Evolutionary conservation across 2,797 vertebrate species (phyloP).

Genomic region (Sus cebifrons): DNA sequence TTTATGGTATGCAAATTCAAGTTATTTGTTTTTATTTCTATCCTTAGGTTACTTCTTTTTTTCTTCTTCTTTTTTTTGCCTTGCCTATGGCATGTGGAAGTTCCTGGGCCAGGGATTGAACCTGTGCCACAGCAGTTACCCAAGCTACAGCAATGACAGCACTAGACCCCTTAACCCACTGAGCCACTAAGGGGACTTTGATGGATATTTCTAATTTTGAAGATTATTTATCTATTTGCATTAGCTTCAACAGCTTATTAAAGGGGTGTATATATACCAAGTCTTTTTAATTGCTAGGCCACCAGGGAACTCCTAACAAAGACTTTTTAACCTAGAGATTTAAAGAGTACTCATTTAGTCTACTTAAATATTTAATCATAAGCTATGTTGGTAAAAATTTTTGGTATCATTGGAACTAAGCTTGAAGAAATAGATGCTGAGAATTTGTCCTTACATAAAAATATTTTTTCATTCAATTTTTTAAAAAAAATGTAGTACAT

Average conservation of each 20-base stretch:
- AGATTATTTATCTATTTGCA: slow-evolving; percentile 37
- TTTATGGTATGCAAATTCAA: slow-evolving; percentile 11
- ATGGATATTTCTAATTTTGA: background rate
- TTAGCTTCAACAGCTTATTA: background rate
- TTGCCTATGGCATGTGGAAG: too few species aligned
- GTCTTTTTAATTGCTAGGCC: too few species aligned
- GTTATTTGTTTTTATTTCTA: background rate
- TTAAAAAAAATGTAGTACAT: background rate
- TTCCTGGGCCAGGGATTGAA: too few species aligned
- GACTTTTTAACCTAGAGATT: slow-evolving; percentile 30
- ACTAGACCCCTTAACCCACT: too few species aligned
- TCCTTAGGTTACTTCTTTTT: background rate
- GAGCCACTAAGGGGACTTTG: too few species aligned
- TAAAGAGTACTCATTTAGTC: slow-evolving; percentile 36
- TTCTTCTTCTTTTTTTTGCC: background rate
- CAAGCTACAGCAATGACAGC: too few species aligned
- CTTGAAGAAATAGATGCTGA: slow-evolving; percentile 23
- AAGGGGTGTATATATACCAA: background rate
- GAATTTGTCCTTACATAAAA: slow-evolving; percentile 51
- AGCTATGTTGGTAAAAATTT: slow-evolving; percentile 48
- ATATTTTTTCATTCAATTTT: background rate
- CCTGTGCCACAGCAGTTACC: too few species aligned
- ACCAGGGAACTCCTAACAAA: background rate
- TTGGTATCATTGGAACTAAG: background rate
- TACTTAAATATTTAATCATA: slow-evolving; percentile 46